Evolutionary conservation across 2,888 invertebrate genomes (phyloP).

Genomic region (Parnassius orleans): DNA sequence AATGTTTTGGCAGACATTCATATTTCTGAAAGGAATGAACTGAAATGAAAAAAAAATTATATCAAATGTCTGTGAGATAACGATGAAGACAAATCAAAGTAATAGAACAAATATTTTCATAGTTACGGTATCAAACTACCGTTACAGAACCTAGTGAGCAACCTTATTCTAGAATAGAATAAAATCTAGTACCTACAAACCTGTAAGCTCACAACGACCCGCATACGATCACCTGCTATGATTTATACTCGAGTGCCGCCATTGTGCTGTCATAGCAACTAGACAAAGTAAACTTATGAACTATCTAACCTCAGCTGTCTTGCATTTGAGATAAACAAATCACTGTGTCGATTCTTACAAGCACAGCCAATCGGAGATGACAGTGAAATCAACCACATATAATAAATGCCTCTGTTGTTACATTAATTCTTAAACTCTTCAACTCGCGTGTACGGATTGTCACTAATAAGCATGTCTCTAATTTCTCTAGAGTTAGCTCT

Average conservation of each 20-base stretch:
- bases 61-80: too few species aligned
- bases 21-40: too few species aligned
- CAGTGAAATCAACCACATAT: slow-evolving; percentile 10
- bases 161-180: slow-evolving; percentile 36
- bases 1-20: too few species aligned
- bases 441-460: neutral
- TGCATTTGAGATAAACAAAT: slow-evolving; percentile 45
- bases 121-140: slow-evolving; percentile 14
- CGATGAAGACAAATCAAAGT: too few species aligned
- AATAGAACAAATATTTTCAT: too few species aligned
- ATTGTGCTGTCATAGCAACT: slow-evolving; percentile 67
- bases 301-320: slow-evolving; percentile 57
- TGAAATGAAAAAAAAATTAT: too few species aligned
- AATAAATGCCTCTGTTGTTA: slow-evolving; percentile 13
- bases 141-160: slow-evolving; percentile 30
- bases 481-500: neutral
- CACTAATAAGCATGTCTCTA: neutral
- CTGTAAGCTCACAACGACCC: slow-evolving; percentile 43
- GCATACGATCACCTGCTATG: slow-evolving; percentile 68
- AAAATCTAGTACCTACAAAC: slow-evolving; percentile 51
- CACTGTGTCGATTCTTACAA: slow-evolving; percentile 26
- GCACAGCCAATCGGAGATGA: slow-evolving; percentile 19
- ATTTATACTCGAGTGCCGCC: slow-evolving; percentile 62
- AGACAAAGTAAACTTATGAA: slow-evolving; percentile 59
- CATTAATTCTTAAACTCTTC: slow-evolving; percentile 16